These are phyloP conservation scores for Drosophila limbata DNA, from an alignment of 2,888 invertebrate species.

Conservation along the genomic window DNA sequence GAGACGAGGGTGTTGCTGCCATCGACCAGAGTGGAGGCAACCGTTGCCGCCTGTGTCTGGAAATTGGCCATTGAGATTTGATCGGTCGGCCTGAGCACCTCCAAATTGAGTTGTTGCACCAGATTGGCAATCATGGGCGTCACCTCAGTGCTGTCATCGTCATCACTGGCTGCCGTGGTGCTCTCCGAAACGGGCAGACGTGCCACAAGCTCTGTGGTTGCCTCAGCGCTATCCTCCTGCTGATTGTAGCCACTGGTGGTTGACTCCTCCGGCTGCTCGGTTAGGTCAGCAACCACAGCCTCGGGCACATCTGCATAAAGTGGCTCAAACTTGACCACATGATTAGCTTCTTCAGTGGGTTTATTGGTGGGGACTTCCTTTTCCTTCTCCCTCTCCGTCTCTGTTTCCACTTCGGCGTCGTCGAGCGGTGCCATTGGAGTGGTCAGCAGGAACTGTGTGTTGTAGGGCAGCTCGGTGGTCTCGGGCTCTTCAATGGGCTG, in stretches of 20 bases:
- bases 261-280: conserved; percentile 33
- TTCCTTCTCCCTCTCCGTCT: neutral
- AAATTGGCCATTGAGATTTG: conserved; percentile 83
- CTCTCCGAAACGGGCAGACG: conserved; percentile 67
- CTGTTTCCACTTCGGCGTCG: conserved; percentile 16
- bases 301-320: conserved; percentile 77
- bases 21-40: conserved; percentile 84
- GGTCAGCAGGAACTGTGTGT: conserved; percentile 62
- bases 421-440: conserved; percentile 60
- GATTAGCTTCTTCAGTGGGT: conserved; percentile 41
- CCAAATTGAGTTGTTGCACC: conserved; percentile 74
- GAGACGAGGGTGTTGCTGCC: conserved; percentile 68
- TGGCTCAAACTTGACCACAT: conserved; percentile 75
- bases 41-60: conserved; percentile 84
- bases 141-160: conserved; percentile 56
- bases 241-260: conserved; percentile 29
- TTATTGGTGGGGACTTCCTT: conserved; percentile 25
- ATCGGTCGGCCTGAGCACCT: conserved; percentile 72
- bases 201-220: conserved; percentile 36
- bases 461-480: conserved; percentile 59
- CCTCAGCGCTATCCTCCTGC: conserved; percentile 10
- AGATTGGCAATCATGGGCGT: conserved; percentile 74
- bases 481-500: conserved; percentile 48
- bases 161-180: conserved; percentile 41
- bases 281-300: conserved; percentile 69